Evolutionary conservation across 2,113 vertebrate species (phyloP).

Genomic region (Rissa tridactyla): DNA sequence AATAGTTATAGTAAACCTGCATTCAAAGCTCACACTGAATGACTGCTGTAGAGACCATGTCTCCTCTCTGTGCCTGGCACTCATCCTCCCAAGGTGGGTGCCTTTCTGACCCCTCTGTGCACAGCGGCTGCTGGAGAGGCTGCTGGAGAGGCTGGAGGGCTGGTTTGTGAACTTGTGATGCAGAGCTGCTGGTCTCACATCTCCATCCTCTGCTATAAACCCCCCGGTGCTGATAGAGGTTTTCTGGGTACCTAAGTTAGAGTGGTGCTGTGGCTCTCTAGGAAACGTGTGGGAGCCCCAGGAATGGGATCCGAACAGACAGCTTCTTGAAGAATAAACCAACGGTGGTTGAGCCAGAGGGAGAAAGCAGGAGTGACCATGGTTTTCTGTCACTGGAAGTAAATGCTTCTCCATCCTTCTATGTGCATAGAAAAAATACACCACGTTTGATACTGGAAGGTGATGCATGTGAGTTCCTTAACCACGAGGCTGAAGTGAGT

Average conservation of each 20-base stretch:
- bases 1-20: background rate
- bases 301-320: background rate
- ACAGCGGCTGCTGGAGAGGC: background rate
- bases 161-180: background rate
- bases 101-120: background rate
- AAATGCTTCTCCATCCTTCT: background rate
- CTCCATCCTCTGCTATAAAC: background rate
- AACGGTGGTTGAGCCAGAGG: background rate
- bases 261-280: background rate
- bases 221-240: background rate
- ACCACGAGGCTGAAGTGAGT: slow-evolving; percentile 3
- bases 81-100: background rate
- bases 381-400: background rate
- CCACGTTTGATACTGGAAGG: background rate
- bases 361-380: background rate
- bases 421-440: background rate
- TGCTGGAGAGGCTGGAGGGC: background rate
- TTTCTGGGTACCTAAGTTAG: background rate
- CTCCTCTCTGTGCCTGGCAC: background rate
- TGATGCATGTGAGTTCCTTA: background rate
- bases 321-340: background rate
- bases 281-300: background rate
- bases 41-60: background rate
- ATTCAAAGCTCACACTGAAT: background rate
- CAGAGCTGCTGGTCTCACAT: background rate